These are phyloP conservation scores for Esox niger DNA, from an alignment of 2,113 vertebrate species.

Conservation along the genomic window DNA sequence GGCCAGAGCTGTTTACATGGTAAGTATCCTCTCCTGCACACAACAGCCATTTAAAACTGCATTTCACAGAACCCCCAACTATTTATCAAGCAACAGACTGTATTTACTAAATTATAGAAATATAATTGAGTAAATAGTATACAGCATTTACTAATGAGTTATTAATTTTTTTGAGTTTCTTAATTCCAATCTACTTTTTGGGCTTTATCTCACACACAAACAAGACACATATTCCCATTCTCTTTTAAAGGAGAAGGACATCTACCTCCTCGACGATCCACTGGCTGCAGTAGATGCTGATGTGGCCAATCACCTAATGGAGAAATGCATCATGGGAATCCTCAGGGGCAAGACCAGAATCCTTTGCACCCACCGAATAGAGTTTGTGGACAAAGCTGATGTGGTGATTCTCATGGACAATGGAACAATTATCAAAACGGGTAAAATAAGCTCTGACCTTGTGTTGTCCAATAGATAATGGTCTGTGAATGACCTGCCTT, in stretches of 20 bases:
- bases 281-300: constrained; percentile 91
- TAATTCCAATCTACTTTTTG: not conserved
- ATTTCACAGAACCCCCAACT: not conserved
- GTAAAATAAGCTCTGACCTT: constrained; percentile 59
- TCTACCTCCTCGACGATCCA: constrained; percentile 95
- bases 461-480: no score
- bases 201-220: not conserved
- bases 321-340: constrained; percentile 83
- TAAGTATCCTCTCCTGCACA: constrained; percentile 49
- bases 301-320: constrained; percentile 89
- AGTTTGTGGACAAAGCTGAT: constrained; percentile 84
- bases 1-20: constrained; percentile 94
- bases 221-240: not conserved
- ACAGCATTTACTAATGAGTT: not conserved
- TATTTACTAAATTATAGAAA: not conserved
- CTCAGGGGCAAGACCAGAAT: constrained; percentile 86
- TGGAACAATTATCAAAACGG: constrained; percentile 79
- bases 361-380: constrained; percentile 90
- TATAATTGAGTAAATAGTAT: no score
- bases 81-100: not conserved
- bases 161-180: no score
- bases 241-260: constrained; percentile 83
- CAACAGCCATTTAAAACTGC: not conserved
- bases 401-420: constrained; percentile 84
- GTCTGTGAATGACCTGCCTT: not conserved